Base-by-base conservation (phyloP, 1,140 invertebrate genomes). In the Drosophila paulistorum region DNA sequence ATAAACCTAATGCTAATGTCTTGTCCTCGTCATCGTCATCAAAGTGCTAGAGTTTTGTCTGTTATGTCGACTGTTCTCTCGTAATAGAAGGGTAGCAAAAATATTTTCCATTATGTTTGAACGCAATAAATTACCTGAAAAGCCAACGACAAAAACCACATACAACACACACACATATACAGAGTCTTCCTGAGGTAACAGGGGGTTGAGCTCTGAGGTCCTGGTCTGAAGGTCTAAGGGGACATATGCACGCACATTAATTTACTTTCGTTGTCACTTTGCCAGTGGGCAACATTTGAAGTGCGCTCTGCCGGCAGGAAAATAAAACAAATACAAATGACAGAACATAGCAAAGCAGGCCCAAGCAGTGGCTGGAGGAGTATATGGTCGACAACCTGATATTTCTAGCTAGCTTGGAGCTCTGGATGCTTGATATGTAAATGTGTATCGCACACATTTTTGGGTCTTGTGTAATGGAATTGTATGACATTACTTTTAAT, bases 401-500 rank as follows among this genome's bases (percentile, higher is more conserved):
- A 54, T 60, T 59, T 42, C 48, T 35, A 64, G 35, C n/a, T 20
- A 48, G 57, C 68, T 51, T 39, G 37, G 11, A 39, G 37, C 37
- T 39, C 70, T 45, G 45, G 74, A n/a, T 68, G 71, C 39, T 69
- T 82, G 80, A 87, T 90, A 90, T 90, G 87, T 87, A 90, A 90
- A 90, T 90, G 83, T 90, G 79, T 84, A 75, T 78, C 79, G 74
- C 78, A 84, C 83, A 87, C 45, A 51, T 23, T 90, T 90, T 82
- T 41, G 83, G 83, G 76, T 70, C 79, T 77, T 84, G 73, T 74
- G 73, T 90, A 90, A 90, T 90, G 83, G 79, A 85, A 90, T 89
- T 90, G 87, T 90, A 81, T 90, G 89, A 90, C 89, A 90, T 90
- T 90, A 90, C 89, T 90, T 90, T 90, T 90, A 90, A 90, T 90